Evolutionary conservation across 2,113 vertebrate genomes (phyloP).

Genomic region (Dicrurus megarhynchus): DNA sequence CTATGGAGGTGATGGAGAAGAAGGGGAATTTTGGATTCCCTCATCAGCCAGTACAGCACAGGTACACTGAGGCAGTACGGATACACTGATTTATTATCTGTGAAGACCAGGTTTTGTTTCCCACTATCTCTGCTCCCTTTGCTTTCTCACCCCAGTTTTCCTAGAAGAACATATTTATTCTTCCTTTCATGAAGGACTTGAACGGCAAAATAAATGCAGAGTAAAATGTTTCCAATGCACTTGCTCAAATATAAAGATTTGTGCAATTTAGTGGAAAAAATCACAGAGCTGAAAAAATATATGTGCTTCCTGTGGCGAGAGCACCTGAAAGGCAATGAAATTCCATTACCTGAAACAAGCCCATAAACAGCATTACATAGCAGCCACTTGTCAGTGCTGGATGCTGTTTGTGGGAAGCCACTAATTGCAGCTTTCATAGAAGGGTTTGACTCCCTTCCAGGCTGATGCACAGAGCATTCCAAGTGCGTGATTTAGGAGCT

Average conservation of each 20-base stretch:
- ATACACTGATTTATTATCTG: neutral
- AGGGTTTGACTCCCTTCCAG: conserved; percentile 66
- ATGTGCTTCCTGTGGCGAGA: conserved; percentile 41
- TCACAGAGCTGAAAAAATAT: conserved; percentile 47
- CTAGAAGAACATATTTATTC: neutral
- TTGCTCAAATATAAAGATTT: conserved; percentile 43
- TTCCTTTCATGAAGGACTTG: neutral
- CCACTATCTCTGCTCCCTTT: neutral
- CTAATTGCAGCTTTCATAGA: conserved; percentile 71
- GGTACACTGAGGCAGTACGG: neutral
- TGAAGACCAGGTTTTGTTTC: neutral
- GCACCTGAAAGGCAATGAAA: conserved; percentile 51
- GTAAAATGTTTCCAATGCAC: conserved; percentile 31
- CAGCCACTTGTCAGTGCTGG: conserved; percentile 52
- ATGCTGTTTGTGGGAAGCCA: conserved; percentile 72
- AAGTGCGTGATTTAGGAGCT: conserved; percentile 60
- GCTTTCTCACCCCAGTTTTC: neutral
- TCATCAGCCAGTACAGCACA: neutral
- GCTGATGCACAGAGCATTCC: conserved; percentile 54
- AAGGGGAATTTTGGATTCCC: neutral
- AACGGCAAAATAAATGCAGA: conserved; percentile 22
- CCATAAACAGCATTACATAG: conserved; percentile 53
- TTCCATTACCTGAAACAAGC: conserved; percentile 26
- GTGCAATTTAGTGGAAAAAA: conserved; percentile 41
- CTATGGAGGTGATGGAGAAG: neutral